Percentiles rank a stretch among this genome's conserved stretches.
Conservation (phyloP, 2,113 vertebrate species). For the Accipiter virgatus region DNA sequence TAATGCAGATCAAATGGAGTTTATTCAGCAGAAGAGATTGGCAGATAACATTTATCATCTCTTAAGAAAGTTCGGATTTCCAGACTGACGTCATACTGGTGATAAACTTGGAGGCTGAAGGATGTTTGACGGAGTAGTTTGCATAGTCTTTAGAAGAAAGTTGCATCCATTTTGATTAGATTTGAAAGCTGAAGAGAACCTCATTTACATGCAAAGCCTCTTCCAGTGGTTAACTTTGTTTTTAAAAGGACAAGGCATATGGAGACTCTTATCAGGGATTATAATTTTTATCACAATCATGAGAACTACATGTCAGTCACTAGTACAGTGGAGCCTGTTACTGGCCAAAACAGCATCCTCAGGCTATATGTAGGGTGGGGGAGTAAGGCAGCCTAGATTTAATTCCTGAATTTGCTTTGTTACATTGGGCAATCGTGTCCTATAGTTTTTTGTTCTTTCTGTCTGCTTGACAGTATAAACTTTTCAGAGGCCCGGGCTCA, state of each 20-base stretch:
- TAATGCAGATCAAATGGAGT: constrained; percentile 77
- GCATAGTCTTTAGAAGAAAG: constrained; percentile 35
- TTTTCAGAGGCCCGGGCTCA: neutral
- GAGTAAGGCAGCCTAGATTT: neutral
- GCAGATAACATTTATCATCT: constrained; percentile 79
- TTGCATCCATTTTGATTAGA: constrained; percentile 37
- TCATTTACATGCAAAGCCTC: constrained; percentile 35
- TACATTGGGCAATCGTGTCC: neutral
- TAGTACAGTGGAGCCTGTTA: neutral
- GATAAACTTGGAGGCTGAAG: constrained; percentile 62
- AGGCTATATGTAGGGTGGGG: neutral
- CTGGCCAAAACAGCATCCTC: neutral
- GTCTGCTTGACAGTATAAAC: neutral
- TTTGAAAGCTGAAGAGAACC: constrained; percentile 44
- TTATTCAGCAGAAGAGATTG: constrained; percentile 75
- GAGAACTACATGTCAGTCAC: neutral
- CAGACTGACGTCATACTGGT: constrained; percentile 55
- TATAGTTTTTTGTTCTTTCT: neutral
- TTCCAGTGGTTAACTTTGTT: constrained; percentile 17
- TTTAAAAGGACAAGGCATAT: constrained; percentile 23
- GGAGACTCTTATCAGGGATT: neutral
- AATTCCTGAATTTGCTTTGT: neutral
- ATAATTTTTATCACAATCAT: neutral
- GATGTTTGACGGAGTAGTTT: constrained; percentile 42
- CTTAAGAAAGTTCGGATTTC: constrained; percentile 69